Base-by-base conservation (phyloP, 2,888 invertebrate genomes). In the Rhogogaster chlorosoma region DNA sequence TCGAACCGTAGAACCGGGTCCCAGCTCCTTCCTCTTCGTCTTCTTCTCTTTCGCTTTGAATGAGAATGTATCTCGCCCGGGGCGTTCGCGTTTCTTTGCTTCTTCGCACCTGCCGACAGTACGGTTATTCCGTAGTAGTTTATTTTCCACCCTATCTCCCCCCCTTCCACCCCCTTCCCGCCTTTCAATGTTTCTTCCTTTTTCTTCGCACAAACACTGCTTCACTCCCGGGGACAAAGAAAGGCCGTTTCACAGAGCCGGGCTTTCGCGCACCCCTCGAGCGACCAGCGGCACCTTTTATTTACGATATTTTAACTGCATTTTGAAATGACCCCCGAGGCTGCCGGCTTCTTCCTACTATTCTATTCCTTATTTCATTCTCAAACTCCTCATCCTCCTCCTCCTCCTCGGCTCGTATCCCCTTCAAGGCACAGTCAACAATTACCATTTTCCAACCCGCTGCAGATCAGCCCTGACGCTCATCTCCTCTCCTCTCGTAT, bases 381-480 rank as follows among this genome's bases (percentile, higher is more conserved):
- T n/a, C 7, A n/a, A 53, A 53, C 53, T n/a, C 2, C 38, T 38
- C 38, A 38, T 6, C 38, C 5, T 0, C 5, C 38, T 38, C 38
- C 6, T 38, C 38, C n/a, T n/a, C 2, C n/a, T n/a, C 2, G 18
- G 18, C n/a, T n/a, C 18, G n/a, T n/a, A 18, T n/a, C 53, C 18
- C 36, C 70, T 71, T 71, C 38, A n/a, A 29, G n/a, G 36, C 67
- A 32, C 32, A 32, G 32, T 67, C 29, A 67, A 77, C 77, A 77
- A 77, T 77, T 77, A 77, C 77, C 77, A 77, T 77, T 77, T 77
- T 77, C 77, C 77, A 38, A 77, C 18, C 32, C 77, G 49, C 18
- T 18, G 53, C 7, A 77, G 53, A n/a, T 53, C 1, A 6, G 6
- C n/a, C 32, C 49, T 49, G n/a, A n/a, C n/a, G 9, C 6, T 15